Evolutionary conservation across 2,797 vertebrate genomes (phyloP), one percentile per base, ranked within the genome.

Genomic region (Spondyliosoma cantharus): DNA sequence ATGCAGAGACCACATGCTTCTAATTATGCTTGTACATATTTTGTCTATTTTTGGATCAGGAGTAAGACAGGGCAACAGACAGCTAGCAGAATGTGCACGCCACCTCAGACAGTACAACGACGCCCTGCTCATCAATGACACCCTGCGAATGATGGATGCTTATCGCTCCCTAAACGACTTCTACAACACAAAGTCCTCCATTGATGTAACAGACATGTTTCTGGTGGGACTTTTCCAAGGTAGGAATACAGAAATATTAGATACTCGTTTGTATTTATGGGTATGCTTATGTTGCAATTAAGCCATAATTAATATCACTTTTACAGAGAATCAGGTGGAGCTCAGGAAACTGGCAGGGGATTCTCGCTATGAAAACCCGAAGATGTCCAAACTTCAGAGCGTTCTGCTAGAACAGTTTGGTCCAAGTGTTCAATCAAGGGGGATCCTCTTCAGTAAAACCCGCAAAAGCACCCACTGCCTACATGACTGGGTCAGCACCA

Each of bases 41-140:
- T 43, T 81, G 25, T 82, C 4, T 74, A 1, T 64, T 27, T 84
- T 59, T 76, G 67, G 14, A 68, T 49, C 76, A 96, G 98, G 96
- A 3, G 93, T 96, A 0, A 71, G 54, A 67, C 42, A 20, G 0
- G 67, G 80, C 3, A 91, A 94, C 61, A 94, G 93, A 42, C 22
- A 81, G 74, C 82, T 74, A 0, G 90, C 96, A 2, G 93, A 94
- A 59, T 97, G 96, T 0, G 96, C 97, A 0, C 50, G 96, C 17
- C 97, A 99, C 91, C 95, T 99, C 57, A 91, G 96, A 64, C 80
- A 94, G 73, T 99, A 98, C 93, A 99, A 98, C 0, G 96, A 99
- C 0, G 96, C 97, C 0, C 86, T 99, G 88, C 94, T 99, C 69
- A 93, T 97, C 90, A 95, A 96, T 0, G 96, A 97, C 90, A 94